Conservation (phyloP, 1,140 invertebrate species). For the Colletes latitarsis region DNA sequence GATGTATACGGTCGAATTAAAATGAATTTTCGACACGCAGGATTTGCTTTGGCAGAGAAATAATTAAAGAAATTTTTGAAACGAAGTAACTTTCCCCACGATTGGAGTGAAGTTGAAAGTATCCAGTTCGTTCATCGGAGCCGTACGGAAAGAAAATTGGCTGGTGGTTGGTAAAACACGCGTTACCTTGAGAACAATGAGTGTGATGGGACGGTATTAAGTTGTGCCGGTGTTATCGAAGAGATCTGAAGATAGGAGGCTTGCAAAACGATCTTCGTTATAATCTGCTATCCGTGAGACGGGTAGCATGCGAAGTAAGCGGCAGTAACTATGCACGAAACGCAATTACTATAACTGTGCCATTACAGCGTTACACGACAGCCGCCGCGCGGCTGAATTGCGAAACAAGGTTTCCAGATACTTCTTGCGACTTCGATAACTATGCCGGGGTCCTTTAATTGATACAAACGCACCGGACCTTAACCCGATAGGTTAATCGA, state of each 20-base stretch:
- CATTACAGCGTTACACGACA: slow-evolving; percentile 3
- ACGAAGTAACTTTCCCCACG: no score
- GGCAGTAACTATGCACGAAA: slow-evolving; percentile 44
- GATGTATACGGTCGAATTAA: no score
- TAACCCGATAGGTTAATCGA: not conserved
- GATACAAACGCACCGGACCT: not conserved
- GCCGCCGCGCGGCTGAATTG: slow-evolving; percentile 13
- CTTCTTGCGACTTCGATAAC: slow-evolving; percentile 15
- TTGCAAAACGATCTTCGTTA: slow-evolving; percentile 51
- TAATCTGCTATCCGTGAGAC: slow-evolving; percentile 44
- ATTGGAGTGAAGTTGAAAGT: not conserved
- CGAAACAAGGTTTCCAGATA: slow-evolving; percentile 19
- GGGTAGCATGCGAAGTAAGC: slow-evolving; percentile 26
- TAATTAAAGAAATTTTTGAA: no score
- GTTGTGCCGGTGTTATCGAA: not conserved
- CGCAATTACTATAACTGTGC: slow-evolving; percentile 47
- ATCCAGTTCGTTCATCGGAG: not conserved
- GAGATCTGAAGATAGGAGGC: slow-evolving; percentile 42
- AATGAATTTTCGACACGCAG: no score
- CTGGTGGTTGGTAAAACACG: slow-evolving; percentile 20
- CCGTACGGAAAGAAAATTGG: not conserved
- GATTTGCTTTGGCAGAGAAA: no score
- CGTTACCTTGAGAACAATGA: slow-evolving; percentile 38
- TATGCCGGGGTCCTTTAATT: not conserved
- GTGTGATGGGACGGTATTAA: slow-evolving; percentile 2